phyloP scores from a whole-genome alignment of 1,140 invertebrate species.

The Belonocnema kinseyi region DNA sequence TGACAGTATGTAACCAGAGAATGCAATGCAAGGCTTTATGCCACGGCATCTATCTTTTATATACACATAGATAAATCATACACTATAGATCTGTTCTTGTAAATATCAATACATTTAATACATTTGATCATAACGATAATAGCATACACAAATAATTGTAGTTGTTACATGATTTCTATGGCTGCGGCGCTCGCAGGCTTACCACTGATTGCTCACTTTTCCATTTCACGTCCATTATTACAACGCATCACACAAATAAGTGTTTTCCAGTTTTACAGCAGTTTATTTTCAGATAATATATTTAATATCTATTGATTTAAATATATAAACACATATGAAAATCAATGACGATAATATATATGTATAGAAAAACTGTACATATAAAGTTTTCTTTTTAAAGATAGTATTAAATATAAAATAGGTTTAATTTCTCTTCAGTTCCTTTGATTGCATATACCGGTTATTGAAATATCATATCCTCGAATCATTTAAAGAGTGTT shows the following conservation, averaged over 20 bases:
- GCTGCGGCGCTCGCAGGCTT: constrained; percentile 73
- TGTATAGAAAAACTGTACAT: no score
- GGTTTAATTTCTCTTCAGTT: no score
- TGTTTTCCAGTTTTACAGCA: constrained; percentile 31
- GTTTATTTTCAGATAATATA: no score
- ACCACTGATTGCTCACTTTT: constrained; percentile 73
- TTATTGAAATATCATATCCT: no score
- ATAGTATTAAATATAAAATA: no score
- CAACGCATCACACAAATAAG: constrained; percentile 56
- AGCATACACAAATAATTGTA: constrained; percentile 46
- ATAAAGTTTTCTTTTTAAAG: no score
- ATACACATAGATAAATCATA: constrained; percentile 56
- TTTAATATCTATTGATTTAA: no score
- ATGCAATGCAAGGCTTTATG: constrained; percentile 64
- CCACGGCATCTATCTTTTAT: constrained; percentile 58
- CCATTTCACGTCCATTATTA: constrained; percentile 52
- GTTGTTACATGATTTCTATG: constrained; percentile 63
- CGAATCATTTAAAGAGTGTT: no score
- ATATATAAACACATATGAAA: no score
- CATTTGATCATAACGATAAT: constrained; percentile 40
- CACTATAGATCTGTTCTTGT: constrained; percentile 60
- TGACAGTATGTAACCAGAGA: constrained; percentile 35
- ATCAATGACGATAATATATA: no score
- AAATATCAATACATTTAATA: constrained; percentile 55
- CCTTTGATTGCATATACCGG: no score